A percentile compares a stretch with the other conserved stretches of the same genome.
Evolutionary conservation across 2,888 invertebrate genomes (phyloP).

Genomic region (Phyllotreta cruciferae): DNA sequence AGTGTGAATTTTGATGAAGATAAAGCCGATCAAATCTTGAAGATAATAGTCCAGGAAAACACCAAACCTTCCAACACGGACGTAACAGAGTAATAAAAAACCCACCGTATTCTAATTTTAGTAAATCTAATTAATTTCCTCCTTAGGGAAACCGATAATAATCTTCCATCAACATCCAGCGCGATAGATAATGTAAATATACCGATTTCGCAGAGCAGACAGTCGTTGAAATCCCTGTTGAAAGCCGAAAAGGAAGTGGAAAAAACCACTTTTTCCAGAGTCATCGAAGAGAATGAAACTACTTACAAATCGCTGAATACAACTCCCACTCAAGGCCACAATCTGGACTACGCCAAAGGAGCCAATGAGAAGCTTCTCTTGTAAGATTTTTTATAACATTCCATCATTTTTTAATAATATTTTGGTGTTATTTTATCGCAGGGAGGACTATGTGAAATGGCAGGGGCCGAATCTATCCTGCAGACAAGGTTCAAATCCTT

Average conservation of each 20-base stretch:
- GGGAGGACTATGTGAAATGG: conserved; percentile 85
- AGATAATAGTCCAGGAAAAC: conserved; percentile 75
- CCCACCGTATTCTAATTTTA: background rate
- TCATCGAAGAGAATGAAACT: conserved; percentile 55
- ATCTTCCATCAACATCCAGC: conserved; percentile 32
- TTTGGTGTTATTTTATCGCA: no score
- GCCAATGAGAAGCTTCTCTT: conserved; percentile 78
- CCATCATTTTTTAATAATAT: conserved; percentile 17
- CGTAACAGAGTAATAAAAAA: conserved; percentile 36
- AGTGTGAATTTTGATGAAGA: conserved; percentile 87
- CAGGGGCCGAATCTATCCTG: conserved; percentile 77
- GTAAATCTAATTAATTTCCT: conserved; percentile 6
- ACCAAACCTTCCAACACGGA: conserved; percentile 39
- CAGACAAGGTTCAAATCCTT: conserved; percentile 63
- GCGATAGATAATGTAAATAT: conserved; percentile 33
- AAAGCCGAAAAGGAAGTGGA: conserved; percentile 54
- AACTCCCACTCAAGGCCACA: conserved; percentile 70
- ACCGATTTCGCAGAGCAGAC: conserved; percentile 57
- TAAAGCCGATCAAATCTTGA: conserved; percentile 79
- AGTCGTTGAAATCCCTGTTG: conserved; percentile 57
- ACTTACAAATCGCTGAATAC: conserved; percentile 67
- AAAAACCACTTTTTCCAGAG: conserved; percentile 46
- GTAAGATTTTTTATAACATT: no score
- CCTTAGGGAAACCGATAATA: conserved; percentile 12
- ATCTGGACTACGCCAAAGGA: conserved; percentile 76